Evolutionary conservation across 2,888 invertebrate genomes (phyloP).

Genomic region (Yponomeuta plumbellus): DNA sequence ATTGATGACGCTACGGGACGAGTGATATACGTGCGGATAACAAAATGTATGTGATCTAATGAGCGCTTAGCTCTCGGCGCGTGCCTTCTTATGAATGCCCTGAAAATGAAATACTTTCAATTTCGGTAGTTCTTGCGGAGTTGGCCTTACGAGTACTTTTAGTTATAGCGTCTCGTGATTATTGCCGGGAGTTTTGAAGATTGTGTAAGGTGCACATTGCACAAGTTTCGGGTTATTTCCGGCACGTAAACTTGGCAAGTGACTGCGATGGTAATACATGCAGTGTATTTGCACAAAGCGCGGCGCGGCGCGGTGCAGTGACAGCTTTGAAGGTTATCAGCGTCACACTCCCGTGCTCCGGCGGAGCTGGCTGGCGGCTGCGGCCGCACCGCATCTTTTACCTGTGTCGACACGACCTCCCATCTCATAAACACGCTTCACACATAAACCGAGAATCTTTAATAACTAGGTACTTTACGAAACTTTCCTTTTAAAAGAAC

Average conservation of each 20-base stretch:
- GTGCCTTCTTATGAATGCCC: background rate
- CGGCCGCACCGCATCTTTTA: background rate
- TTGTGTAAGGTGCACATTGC: conserved; percentile 5
- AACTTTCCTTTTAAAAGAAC: background rate
- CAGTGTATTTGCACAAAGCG: conserved; percentile 21
- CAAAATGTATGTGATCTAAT: background rate
- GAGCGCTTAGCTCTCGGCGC: background rate
- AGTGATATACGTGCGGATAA: background rate
- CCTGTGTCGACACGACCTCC: background rate
- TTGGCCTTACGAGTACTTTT: conserved; percentile 43
- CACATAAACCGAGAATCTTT: background rate
- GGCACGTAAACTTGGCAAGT: background rate
- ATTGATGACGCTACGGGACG: background rate
- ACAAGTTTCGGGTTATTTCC: background rate
- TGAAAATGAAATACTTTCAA: conserved; percentile 4
- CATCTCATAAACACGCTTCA: background rate
- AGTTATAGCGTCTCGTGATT: conserved; percentile 45
- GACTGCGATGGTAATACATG: conserved; percentile 22
- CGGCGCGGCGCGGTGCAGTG: conserved; percentile 23
- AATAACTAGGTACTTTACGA: background rate
- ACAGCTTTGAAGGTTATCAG: conserved; percentile 43
- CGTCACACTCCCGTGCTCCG: conserved; percentile 42
- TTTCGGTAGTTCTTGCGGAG: conserved; percentile 21
- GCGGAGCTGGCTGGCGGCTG: conserved; percentile 18
- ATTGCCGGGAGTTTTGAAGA: conserved; percentile 34